Conservation (phyloP, 37 sponge, comb jelly and placozoan species). For the Chondrilla cf. caribensis region DNA sequence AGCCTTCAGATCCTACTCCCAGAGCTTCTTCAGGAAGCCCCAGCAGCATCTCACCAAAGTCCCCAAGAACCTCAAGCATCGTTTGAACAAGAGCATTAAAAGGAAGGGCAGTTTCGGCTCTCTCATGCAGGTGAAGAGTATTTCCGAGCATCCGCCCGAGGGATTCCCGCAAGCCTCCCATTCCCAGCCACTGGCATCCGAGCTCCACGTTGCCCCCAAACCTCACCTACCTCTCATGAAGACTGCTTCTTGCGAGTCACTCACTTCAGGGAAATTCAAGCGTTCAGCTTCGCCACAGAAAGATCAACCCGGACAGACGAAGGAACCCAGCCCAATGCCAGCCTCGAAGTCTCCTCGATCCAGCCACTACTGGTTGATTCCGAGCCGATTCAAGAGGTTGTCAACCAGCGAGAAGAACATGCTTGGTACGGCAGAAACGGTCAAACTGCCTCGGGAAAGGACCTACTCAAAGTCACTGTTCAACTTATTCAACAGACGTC, state of each 20-base stretch:
- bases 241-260: not conserved
- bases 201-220: not conserved
- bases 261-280: not conserved
- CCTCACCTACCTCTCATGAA: not conserved
- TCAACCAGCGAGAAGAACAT: not conserved
- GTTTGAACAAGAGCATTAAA: slow-evolving; percentile 3
- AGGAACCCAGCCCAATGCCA: not conserved
- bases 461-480: not conserved
- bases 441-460: not conserved
- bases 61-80: not conserved
- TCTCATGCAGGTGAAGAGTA: not conserved
- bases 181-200: not conserved
- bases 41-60: not conserved
- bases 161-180: not conserved
- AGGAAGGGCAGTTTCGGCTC: slow-evolving; percentile 7
- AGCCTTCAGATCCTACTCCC: slow-evolving; percentile 20
- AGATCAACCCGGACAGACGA: not conserved
- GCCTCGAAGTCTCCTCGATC: not conserved
- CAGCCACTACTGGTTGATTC: not conserved
- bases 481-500: not conserved
- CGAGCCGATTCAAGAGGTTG: not conserved
- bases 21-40: slow-evolving; percentile 11
- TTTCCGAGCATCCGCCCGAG: not conserved
- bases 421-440: not conserved
- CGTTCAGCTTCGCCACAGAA: no score